Percentiles rank a stretch among this genome's conserved stretches.
Conservation (phyloP, 1,140 invertebrate species). For the Papilio polyxenes region DNA sequence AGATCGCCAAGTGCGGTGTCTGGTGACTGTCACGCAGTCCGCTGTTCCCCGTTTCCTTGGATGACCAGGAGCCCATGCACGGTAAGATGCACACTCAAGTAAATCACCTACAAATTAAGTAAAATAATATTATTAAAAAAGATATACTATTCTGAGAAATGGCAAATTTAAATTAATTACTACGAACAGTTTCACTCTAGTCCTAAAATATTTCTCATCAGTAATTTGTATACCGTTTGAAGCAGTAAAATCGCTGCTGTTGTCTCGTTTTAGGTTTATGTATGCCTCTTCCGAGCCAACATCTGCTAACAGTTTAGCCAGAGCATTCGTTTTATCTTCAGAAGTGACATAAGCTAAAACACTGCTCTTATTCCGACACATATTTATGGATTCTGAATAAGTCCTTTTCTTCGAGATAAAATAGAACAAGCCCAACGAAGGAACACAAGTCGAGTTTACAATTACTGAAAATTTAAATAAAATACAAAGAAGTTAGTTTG, state of each 20-base stretch:
- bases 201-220: not conserved
- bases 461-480: slow-evolving; percentile 69
- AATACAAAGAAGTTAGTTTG: not conserved
- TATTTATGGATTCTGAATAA: slow-evolving; percentile 79
- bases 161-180: not conserved
- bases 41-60: slow-evolving; percentile 74
- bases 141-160: too few relatives aligned
- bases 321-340: slow-evolving; percentile 81
- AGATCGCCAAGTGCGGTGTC: slow-evolving; percentile 81
- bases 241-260: slow-evolving; percentile 52
- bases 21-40: slow-evolving; percentile 82
- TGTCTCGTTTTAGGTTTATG: slow-evolving; percentile 78
- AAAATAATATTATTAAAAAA: not conserved
- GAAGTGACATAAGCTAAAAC: slow-evolving; percentile 82
- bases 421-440: slow-evolving; percentile 82
- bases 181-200: not conserved
- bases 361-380: slow-evolving; percentile 80
- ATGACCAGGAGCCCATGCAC: slow-evolving; percentile 85
- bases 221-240: slow-evolving; percentile 49
- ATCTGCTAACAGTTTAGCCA: slow-evolving; percentile 75
- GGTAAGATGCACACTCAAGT: slow-evolving; percentile 82
- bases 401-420: slow-evolving; percentile 78
- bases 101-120: slow-evolving; percentile 69
- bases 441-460: slow-evolving; percentile 80
- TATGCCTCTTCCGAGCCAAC: slow-evolving; percentile 69